Conservation (phyloP, 2,797 vertebrate species). For the Melanotaenia parkinsoni region DNA sequence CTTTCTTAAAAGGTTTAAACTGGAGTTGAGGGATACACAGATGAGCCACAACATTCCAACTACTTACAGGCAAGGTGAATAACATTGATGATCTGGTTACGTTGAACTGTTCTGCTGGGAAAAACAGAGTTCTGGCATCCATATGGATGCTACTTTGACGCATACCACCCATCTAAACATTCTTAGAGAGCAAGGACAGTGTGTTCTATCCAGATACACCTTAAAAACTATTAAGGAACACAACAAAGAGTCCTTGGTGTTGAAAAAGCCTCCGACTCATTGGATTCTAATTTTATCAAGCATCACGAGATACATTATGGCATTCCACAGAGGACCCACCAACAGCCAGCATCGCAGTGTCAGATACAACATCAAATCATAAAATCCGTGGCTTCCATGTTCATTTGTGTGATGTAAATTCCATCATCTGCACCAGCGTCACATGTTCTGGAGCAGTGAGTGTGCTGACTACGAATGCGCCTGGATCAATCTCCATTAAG, state of each 20-base stretch:
- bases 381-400: neutral
- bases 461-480: neutral
- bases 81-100: neutral
- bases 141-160: neutral
- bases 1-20: constrained; percentile 6
- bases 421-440: neutral
- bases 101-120: neutral
- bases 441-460: neutral
- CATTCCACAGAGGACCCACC: neutral
- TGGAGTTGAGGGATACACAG: constrained; percentile 15
- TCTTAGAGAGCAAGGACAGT: neutral
- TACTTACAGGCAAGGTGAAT: neutral
- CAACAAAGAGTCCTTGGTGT: neutral
- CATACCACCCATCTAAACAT: neutral
- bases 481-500: neutral
- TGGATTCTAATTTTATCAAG: neutral
- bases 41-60: constrained; percentile 3
- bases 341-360: neutral
- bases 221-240: neutral
- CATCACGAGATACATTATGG: neutral
- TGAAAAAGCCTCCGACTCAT: neutral
- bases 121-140: neutral
- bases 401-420: neutral
- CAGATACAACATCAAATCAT: neutral
- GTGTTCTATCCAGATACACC: neutral